A percentile compares a stretch with the other conserved stretches of the same genome.
These are phyloP conservation scores for Drosophila ustulata DNA, from an alignment of 2,888 invertebrate genomes.

Conservation along the genomic window DNA sequence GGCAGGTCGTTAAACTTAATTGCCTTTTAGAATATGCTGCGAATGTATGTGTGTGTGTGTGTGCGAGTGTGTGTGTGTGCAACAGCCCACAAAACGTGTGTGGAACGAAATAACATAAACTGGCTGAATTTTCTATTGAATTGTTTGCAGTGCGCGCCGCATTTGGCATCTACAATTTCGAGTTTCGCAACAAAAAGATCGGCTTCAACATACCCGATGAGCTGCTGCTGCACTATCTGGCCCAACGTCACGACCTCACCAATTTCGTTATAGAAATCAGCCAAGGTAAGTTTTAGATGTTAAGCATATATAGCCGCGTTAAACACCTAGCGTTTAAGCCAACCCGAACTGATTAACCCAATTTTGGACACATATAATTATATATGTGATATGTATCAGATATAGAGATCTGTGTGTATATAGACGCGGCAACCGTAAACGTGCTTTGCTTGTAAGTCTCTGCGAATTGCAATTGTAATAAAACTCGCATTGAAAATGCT, in stretches of 20 bases:
- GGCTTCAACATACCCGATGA: conserved; percentile 84
- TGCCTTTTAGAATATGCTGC: conserved; percentile 46
- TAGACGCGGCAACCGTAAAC: conserved; percentile 76
- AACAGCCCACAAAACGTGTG: conserved; percentile 34
- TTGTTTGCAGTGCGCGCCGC: conserved; percentile 72
- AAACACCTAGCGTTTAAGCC: conserved; percentile 66
- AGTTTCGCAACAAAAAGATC: conserved; percentile 83
- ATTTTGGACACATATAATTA: conserved; percentile 17
- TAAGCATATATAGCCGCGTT: conserved; percentile 61
- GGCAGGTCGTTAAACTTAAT: conserved; percentile 71
- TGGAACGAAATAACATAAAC: conserved; percentile 31
- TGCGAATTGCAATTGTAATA: conserved; percentile 79
- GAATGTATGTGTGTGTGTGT: no score
- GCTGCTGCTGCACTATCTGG: conserved; percentile 81
- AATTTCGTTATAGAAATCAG: conserved; percentile 84
- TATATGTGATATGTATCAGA: conserved; percentile 48
- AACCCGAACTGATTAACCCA: conserved; percentile 24
- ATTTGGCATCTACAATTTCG: conserved; percentile 81
- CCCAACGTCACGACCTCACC: conserved; percentile 82
- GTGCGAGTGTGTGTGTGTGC: conserved; percentile 32
- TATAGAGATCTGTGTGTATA: conserved; percentile 64
- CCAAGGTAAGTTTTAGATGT: conserved; percentile 75
- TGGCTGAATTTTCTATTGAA: conserved; percentile 27
- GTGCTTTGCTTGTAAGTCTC: conserved; percentile 83
- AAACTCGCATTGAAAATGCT: conserved; percentile 82